phyloP scores from a whole-genome alignment of 2,797 vertebrate species.

The Cuculus canorus region DNA sequence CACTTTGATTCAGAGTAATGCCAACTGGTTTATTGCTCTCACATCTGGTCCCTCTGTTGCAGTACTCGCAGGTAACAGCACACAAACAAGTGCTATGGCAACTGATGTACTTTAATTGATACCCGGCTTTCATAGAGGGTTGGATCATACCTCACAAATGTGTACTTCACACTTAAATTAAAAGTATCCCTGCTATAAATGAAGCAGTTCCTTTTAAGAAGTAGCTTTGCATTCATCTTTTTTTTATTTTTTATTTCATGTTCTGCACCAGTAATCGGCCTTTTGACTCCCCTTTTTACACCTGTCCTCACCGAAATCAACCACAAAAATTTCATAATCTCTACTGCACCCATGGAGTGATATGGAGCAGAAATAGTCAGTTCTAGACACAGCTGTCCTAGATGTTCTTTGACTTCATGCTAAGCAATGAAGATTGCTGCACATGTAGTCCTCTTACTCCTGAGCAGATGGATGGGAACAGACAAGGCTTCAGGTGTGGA shows the following conservation, averaged over 20 bases:
- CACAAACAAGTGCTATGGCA: neutral
- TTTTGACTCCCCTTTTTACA: neutral
- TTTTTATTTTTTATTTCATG: neutral
- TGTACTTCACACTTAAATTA: neutral
- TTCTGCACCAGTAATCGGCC: neutral
- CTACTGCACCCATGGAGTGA: neutral
- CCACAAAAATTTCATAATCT: neutral
- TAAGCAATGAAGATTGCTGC: neutral
- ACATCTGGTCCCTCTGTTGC: neutral
- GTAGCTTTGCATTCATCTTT: neutral
- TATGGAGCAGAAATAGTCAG: neutral
- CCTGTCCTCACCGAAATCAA: neutral
- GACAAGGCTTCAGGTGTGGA: neutral
- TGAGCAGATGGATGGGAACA: neutral
- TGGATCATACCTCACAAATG: neutral
- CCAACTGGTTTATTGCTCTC: neutral
- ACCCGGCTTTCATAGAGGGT: neutral
- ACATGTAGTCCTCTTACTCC: neutral
- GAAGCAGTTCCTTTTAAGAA: neutral
- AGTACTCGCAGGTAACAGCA: rapidly evolving
- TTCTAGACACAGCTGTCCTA: neutral
- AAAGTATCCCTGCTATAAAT: neutral
- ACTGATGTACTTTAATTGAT: neutral
- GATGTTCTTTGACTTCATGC: neutral
- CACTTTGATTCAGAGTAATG: neutral